Base-by-base conservation (phyloP, 53 echinoderm and acorn worm genomes). In the Stichopus horrens region DNA sequence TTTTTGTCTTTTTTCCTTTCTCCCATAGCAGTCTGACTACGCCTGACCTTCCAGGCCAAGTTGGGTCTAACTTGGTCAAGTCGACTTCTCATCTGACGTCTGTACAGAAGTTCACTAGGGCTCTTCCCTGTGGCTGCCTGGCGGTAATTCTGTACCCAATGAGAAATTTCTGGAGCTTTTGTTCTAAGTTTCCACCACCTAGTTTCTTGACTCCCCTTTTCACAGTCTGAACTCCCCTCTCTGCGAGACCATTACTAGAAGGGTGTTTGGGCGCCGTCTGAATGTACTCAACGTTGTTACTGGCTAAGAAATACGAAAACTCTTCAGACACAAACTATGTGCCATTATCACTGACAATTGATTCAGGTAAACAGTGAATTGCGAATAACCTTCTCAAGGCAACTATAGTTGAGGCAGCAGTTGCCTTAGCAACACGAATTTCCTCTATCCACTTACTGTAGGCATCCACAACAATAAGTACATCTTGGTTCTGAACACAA, bases 211-310 rank as follows among this genome's bases (percentile, higher is more conserved):
- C 56, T 4, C 93, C 90, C 55, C 65, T 37, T 73, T 92, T 92
- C 8, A 92, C 88, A 1, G 92, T 89, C 52, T 92, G 92, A 14
- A 86, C 91, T 55, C 88, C 88, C 52, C 86, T 68, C 59, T 91
- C 89, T 1, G 88, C 88, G 7, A 91, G 21, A 7, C 91, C 83
- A 23, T 91, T 91, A 23, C 88, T 91, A 3, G 91, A 88, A 7
- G 91, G 91, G 59, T 91, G 88, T 23, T 88, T 91, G 9, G 91
- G 88, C 7, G 90, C 86, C 18, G 90, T 90, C 55, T 87, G 87
- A 14, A 79, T 13, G 58, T 90, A 87, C n/a, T 52, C 82, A 9
- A 88, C 76, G 55, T 75, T 75, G 58, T 88, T 66, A 75, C 57
- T 84, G 18, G 56, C 19, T 23, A 90, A 58, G 56, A 90, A 90